phyloP scores from a whole-genome alignment of 2,888 invertebrate species.

The Caenorhabditis doughertyi region DNA sequence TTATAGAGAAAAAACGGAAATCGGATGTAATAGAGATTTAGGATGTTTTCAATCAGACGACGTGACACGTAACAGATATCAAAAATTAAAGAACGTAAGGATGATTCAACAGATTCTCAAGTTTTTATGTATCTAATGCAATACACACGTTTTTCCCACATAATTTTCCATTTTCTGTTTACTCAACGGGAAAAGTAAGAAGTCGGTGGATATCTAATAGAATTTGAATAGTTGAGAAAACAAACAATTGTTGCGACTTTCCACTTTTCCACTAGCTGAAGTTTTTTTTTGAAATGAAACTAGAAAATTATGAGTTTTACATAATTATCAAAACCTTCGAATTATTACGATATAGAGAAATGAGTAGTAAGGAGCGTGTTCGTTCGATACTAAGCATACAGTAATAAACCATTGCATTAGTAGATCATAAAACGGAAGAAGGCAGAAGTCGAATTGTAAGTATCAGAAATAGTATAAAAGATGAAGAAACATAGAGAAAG shows the following conservation, averaged over 20 bases:
- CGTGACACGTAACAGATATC: not conserved
- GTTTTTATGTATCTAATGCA: constrained; percentile 7
- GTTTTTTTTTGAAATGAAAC: constrained; percentile 1
- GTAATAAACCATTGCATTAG: constrained; percentile 61
- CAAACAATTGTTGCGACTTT: constrained; percentile 54
- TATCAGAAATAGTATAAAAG: constrained; percentile 17
- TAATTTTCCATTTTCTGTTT: constrained; percentile 39
- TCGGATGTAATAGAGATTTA: constrained; percentile 9
- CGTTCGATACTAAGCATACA: constrained; percentile 50
- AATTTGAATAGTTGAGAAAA: constrained; percentile 51
- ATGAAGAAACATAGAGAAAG: constrained; percentile 23
- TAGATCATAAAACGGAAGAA: constrained; percentile 52
- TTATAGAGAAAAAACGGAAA: constrained; percentile 31
- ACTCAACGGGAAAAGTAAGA: constrained; percentile 50
- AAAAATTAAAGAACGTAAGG: not conserved
- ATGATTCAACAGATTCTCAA: not conserved
- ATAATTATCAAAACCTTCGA: constrained; percentile 8
- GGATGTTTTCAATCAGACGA: constrained; percentile 25
- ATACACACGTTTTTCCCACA: constrained; percentile 25
- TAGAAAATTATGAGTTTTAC: not conserved
- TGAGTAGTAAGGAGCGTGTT: not conserved
- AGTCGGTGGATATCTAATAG: constrained; percentile 45
- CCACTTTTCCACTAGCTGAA: constrained; percentile 16
- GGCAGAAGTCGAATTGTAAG: constrained; percentile 28
- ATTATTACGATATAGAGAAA: not conserved